A percentile compares a stretch with the other conserved stretches of the same genome.
Conservation (phyloP, 2,113 vertebrate genomes). For the Hemichromis elongatus region DNA sequence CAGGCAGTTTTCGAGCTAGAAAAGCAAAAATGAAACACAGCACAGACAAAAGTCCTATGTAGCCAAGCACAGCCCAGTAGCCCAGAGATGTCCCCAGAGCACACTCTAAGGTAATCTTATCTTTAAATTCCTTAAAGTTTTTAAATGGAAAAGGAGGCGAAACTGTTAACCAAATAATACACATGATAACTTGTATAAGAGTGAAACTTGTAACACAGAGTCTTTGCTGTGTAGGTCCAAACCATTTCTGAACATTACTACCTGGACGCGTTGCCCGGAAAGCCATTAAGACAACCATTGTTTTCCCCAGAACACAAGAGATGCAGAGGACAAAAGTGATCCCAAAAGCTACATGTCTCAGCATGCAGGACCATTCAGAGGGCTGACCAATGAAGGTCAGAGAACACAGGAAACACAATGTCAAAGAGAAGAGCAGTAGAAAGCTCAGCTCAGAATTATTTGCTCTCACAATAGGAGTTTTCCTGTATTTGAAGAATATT, state of each 20-base stretch:
- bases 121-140: conserved; percentile 31
- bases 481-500: neutral
- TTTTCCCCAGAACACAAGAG: conserved; percentile 5
- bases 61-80: neutral
- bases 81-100: conserved; percentile 54
- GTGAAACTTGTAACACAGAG: neutral
- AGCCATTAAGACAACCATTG: conserved; percentile 1
- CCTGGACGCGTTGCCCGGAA: neutral
- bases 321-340: neutral
- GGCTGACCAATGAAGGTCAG: conserved; percentile 67
- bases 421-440: conserved; percentile 41
- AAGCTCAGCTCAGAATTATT: neutral
- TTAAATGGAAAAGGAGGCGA: conserved; percentile 59
- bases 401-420: conserved; percentile 66
- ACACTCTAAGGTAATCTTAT: conserved; percentile 67
- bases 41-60: neutral
- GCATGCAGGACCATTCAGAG: conserved; percentile 67
- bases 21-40: neutral
- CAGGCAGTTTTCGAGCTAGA: neutral
- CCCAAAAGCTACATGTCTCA: conserved; percentile 27
- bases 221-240: neutral
- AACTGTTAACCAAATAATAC: conserved; percentile 35
- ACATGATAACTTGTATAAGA: neutral
- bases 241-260: neutral
- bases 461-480: neutral